A percentile compares a stretch with the other conserved stretches of the same genome.
Evolutionary conservation across 2,888 invertebrate species (phyloP).

Genomic region (Pomacea canaliculata): DNA sequence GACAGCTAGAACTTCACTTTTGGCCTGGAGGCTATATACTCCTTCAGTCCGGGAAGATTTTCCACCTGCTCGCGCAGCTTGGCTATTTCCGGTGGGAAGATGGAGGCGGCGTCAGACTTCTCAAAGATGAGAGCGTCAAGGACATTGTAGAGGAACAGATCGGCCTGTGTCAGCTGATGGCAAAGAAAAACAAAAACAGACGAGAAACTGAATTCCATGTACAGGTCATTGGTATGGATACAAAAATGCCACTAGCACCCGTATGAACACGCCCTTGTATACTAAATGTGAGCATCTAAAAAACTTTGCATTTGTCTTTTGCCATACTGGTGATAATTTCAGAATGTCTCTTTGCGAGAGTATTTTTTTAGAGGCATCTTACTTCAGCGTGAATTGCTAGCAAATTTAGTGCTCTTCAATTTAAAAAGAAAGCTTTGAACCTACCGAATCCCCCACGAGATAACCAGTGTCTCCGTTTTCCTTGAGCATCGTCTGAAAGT

Average conservation of each 20-base stretch:
- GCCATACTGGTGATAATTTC: too few relatives aligned
- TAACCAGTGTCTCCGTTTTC: slow-evolving; percentile 27
- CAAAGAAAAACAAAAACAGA: too few relatives aligned
- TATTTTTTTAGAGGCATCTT: too few relatives aligned
- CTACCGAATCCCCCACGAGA: slow-evolving; percentile 30
- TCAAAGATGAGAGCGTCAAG: slow-evolving; percentile 10
- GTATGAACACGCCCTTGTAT: too few relatives aligned
- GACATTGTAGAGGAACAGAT: slow-evolving; percentile 15
- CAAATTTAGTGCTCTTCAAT: too few relatives aligned
- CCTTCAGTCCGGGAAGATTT: slow-evolving; percentile 7
- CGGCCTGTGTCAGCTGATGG: slow-evolving; percentile 10
- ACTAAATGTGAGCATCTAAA: too few relatives aligned
- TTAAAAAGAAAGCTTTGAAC: background rate
- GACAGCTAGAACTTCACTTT: background rate
- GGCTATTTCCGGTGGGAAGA: slow-evolving; percentile 7
- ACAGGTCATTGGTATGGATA: too few relatives aligned
- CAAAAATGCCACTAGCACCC: too few relatives aligned
- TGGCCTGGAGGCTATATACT: slow-evolving; percentile 12
- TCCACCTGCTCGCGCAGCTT: slow-evolving; percentile 19
- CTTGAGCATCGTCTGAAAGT: slow-evolving; percentile 30
- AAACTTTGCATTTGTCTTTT: too few relatives aligned
- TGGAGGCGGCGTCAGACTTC: slow-evolving; percentile 1
- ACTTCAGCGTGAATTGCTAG: too few relatives aligned
- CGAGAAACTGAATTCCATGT: too few relatives aligned
- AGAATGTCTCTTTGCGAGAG: too few relatives aligned